Evolutionary conservation across 1,140 invertebrate species (phyloP).

Genomic region (Leptinotarsa lineolata): DNA sequence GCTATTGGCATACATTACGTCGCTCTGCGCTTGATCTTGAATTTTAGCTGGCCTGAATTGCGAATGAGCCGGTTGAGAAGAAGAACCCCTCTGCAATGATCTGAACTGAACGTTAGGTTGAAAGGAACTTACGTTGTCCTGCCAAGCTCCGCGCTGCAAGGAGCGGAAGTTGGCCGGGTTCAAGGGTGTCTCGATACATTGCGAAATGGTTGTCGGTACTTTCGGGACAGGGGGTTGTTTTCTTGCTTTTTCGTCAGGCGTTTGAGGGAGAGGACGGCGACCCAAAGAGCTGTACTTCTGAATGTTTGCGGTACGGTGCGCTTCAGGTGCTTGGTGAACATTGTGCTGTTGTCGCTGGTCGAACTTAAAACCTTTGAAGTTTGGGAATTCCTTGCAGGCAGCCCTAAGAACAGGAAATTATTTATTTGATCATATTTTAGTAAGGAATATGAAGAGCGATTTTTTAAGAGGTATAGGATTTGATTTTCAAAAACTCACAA

Average conservation of each 20-base stretch:
- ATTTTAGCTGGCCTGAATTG: conserved; percentile 54
- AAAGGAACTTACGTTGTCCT: conserved; percentile 50
- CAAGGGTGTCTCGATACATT: conserved; percentile 50
- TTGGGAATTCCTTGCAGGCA: conserved; percentile 58
- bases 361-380: conserved; percentile 57
- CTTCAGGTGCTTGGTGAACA: conserved; percentile 28
- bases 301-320: conserved; percentile 52
- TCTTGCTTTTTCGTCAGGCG: conserved; percentile 53
- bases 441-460: no score
- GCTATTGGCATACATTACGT: conserved; percentile 50
- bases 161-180: conserved; percentile 55
- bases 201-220: conserved; percentile 50
- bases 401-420: conserved; percentile 36
- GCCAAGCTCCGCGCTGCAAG: conserved; percentile 55
- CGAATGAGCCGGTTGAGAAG: conserved; percentile 33
- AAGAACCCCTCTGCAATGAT: conserved; percentile 49
- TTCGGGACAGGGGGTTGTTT: conserved; percentile 53
- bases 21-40: conserved; percentile 52
- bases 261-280: conserved; percentile 54
- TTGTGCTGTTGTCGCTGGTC: conserved; percentile 49
- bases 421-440: no score
- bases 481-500: no score
- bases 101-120: conserved; percentile 51
- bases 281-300: conserved; percentile 54
- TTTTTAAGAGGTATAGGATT: no score